A percentile compares a stretch with the other conserved stretches of the same genome.
phyloP scores from a whole-genome alignment of 2,888 invertebrate genomes.

The Clunio marinus region DNA sequence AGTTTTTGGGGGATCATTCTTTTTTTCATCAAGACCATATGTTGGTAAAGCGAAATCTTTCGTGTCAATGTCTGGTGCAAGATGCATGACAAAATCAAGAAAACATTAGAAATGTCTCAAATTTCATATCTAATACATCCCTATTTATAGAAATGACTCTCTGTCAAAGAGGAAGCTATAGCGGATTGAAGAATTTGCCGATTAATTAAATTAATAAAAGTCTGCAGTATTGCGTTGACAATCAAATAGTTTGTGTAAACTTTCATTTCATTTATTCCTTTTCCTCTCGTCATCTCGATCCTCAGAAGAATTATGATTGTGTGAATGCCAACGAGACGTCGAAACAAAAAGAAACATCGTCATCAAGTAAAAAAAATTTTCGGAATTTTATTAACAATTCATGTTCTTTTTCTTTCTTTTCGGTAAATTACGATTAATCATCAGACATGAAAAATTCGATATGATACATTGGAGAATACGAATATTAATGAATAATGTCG shows the following conservation, averaged over 20 bases:
- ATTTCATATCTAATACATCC: too few species aligned
- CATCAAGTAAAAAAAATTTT: not conserved
- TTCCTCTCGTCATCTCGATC: not conserved
- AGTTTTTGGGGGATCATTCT: not conserved
- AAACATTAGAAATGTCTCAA: not conserved
- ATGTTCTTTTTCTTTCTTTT: not conserved
- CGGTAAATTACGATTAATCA: constrained; percentile 1
- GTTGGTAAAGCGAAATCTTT: not conserved
- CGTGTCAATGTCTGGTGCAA: not conserved
- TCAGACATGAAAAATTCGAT: not conserved
- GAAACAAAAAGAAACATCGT: not conserved
- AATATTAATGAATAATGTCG: too few species aligned
- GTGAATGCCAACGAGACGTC: not conserved
- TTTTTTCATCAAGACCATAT: constrained; percentile 1
- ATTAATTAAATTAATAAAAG: not conserved
- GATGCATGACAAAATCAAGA: too few species aligned
- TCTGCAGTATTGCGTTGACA: too few species aligned
- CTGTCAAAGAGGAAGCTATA: not conserved
- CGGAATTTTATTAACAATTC: not conserved
- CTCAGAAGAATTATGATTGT: not conserved
- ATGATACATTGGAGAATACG: not conserved
- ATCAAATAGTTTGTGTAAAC: too few species aligned
- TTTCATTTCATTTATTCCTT: not conserved
- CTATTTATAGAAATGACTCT: not conserved
- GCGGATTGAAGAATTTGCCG: not conserved